A percentile compares a stretch with the other conserved stretches of the same genome.
Conservation (phyloP, 2,888 invertebrate genomes). For the Drosophila sordidapex region DNA sequence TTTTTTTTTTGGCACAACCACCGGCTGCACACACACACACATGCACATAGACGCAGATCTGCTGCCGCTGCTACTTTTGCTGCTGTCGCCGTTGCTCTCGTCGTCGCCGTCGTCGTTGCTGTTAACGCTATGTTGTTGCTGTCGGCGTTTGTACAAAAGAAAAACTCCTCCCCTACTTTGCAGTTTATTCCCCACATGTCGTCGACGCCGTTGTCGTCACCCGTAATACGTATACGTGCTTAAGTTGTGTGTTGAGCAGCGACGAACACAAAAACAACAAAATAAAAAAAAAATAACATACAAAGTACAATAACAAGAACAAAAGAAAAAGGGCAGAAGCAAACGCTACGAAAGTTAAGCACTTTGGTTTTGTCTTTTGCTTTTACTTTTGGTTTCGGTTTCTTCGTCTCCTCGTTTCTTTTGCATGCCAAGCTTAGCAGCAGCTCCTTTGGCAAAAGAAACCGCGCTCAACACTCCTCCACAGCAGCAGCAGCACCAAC, state of each 20-base stretch:
- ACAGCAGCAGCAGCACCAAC: constrained; percentile 43
- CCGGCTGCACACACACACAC: constrained; percentile 65
- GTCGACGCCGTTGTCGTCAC: constrained; percentile 52
- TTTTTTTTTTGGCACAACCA: constrained; percentile 65
- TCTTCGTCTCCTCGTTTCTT: constrained; percentile 43
- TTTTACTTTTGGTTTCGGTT: constrained; percentile 51
- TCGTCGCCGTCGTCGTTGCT: constrained; percentile 20
- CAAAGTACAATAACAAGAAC: constrained; percentile 36
- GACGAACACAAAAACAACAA: constrained; percentile 25
- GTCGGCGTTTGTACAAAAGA: constrained; percentile 43
- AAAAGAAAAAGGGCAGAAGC: constrained; percentile 54
- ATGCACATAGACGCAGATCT: not conserved
- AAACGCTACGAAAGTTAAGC: constrained; percentile 62
- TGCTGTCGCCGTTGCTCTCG: constrained; percentile 5
- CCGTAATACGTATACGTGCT: constrained; percentile 69
- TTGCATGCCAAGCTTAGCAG: constrained; percentile 37
- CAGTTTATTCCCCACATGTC: constrained; percentile 75
- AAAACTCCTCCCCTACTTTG: constrained; percentile 68
- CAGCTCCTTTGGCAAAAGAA: constrained; percentile 46
- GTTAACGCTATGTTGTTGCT: constrained; percentile 35
- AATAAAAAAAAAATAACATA: constrained; percentile 20
- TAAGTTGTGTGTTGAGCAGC: constrained; percentile 70
- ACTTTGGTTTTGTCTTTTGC: constrained; percentile 56
- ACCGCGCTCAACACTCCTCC: constrained; percentile 61
- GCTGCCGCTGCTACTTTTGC: constrained; percentile 31